Conservation (phyloP, 1,140 invertebrate species). For the Tetramorium simillimum region DNA sequence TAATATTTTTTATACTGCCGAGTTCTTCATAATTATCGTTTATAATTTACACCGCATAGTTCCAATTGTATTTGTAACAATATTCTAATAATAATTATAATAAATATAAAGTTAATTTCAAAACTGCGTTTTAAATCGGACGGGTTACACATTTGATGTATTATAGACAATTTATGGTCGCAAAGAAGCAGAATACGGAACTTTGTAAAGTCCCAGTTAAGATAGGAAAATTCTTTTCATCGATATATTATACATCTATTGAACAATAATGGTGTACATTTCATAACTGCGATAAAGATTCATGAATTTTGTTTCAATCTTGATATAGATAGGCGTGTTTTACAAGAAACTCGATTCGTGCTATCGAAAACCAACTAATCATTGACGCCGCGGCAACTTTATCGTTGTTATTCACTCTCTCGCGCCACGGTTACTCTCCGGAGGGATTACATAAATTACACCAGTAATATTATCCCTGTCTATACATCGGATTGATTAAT, state of each 20-base stretch:
- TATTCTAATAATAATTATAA: too few species aligned
- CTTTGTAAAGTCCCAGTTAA: constrained; percentile 50
- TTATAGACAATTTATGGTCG: not conserved
- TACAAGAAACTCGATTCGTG: constrained; percentile 71
- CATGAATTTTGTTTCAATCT: constrained; percentile 69
- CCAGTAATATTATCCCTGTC: constrained; percentile 65
- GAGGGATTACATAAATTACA: constrained; percentile 65
- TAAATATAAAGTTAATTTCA: not conserved
- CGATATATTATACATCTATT: constrained; percentile 38
- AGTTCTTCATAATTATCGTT: not conserved
- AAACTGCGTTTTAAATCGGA: not conserved
- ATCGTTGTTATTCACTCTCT: constrained; percentile 72
- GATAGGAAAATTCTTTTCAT: constrained; percentile 60
- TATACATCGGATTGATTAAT: constrained; percentile 60
- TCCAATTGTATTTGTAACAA: not conserved
- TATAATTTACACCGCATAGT: not conserved
- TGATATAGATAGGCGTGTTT: constrained; percentile 78
- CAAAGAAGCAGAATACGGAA: not conserved
- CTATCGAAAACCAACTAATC: constrained; percentile 72
- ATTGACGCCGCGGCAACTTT: constrained; percentile 73
- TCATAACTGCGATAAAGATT: constrained; percentile 74
- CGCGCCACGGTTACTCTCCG: constrained; percentile 53
- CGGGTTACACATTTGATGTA: not conserved
- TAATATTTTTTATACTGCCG: not conserved
- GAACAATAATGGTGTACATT: constrained; percentile 68